phyloP scores from a whole-genome alignment of 2,888 invertebrate species.

The Drosophila atroscutellata region DNA sequence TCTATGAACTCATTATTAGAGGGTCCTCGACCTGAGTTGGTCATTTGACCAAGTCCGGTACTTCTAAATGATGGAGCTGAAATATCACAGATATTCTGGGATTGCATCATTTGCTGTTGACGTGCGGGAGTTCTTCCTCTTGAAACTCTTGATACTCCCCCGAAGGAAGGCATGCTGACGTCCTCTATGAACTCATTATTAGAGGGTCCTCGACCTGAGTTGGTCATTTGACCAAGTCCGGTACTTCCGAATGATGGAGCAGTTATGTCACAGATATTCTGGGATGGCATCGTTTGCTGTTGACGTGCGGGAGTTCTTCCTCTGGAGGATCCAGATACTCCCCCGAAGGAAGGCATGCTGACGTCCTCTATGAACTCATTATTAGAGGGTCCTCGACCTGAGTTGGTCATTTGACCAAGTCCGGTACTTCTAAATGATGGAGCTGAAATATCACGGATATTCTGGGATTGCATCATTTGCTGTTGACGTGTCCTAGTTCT shows the following conservation, averaged over 20 bases:
- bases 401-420: no score
- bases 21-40: background rate
- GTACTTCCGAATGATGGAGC: constrained; percentile 16
- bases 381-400: no score
- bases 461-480: no score
- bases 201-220: background rate
- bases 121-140: background rate
- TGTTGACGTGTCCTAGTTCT: no score
- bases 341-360: no score
- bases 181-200: constrained; percentile 4
- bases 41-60: no score
- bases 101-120: constrained; percentile 1
- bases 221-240: background rate
- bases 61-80: background rate
- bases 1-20: background rate
- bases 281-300: background rate
- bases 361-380: no score
- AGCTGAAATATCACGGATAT: rapidly evolving
- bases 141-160: background rate
- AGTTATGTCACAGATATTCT: constrained; percentile 14
- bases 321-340: rapidly evolving
- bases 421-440: no score
- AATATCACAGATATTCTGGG: background rate
- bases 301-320: background rate
- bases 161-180: constrained; percentile 27